Percentiles rank a stretch among this genome's conserved stretches.
Evolutionary conservation across 2,888 invertebrate species (phyloP).

Genomic region (Boloria selene): DNA sequence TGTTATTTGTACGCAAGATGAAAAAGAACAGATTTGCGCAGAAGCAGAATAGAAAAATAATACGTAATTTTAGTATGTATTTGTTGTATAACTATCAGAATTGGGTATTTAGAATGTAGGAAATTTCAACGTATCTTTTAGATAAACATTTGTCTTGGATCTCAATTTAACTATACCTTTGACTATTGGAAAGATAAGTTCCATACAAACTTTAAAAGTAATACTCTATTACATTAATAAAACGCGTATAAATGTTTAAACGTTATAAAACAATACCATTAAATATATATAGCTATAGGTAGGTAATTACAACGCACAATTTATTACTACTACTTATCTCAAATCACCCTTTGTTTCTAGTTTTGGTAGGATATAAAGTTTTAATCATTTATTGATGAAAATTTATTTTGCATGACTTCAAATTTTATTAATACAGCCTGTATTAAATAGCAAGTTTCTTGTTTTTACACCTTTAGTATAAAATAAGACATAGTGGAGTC

Average conservation of each 20-base stretch:
- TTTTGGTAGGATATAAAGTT: no score
- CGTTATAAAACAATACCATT: no score
- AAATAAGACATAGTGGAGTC: no score
- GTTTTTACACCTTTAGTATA: no score
- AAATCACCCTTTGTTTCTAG: no score
- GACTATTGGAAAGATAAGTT: no score
- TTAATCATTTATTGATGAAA: not conserved
- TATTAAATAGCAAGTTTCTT: no score
- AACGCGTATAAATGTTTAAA: not conserved
- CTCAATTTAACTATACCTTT: not conserved
- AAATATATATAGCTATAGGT: not conserved
- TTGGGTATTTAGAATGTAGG: conserved; percentile 3
- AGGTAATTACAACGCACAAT: not conserved
- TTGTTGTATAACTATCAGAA: conserved; percentile 29
- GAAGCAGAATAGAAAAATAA: conserved; percentile 30
- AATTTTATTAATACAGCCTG: not conserved
- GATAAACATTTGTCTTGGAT: conserved; percentile 5
- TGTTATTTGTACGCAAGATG: conserved; percentile 64
- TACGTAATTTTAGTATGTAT: conserved; percentile 24
- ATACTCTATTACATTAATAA: not conserved
- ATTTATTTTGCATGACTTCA: not conserved
- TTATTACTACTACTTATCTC: not conserved
- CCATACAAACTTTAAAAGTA: no score
- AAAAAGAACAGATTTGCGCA: conserved; percentile 58
- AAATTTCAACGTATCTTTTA: not conserved